Base-by-base conservation (phyloP, 2,888 invertebrate species). In the Germaria angustata region DNA sequence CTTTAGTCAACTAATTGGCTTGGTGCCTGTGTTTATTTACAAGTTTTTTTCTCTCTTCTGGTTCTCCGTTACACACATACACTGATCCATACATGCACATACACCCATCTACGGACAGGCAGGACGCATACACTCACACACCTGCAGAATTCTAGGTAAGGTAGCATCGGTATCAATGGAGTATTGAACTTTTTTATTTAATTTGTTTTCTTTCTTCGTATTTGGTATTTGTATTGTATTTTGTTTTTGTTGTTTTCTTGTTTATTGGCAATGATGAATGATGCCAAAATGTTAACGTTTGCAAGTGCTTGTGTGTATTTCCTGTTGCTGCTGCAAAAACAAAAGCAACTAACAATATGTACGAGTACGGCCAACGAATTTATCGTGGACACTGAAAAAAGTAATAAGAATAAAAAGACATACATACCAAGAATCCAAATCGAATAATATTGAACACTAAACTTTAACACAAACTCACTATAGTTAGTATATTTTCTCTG, bases 1-100 rank as follows among this genome's bases (percentile, higher is more conserved):
- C 82, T 79, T 79, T 82, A 82, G 82, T 55, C 79, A 82, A 79
- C 82, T 82, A 82, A 82, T 82, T 82, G 82, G 82, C 82, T 79
- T 82, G 79, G 82, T 82, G 82, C 82, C 82, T 75, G 82, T 75
- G 79, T 79, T 79, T 82, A 82, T 76, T 82, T 82, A 71, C 65
- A 79, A 69, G 46, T 71, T 73, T 77, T 65, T 69, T 28, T 28
- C 28, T 28, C 6, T 77, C 34, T 36, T 66, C 15, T 36, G 44
- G 17, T 49, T 44, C 22, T 17, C 34, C 44, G 59, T 66, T 72
- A 49, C 39, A 69, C 15, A 69, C 15, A 63, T 8, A 46, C 63
- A 57, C 49, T 36, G n/a, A 17, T 13, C 22, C 13, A 46, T 28
- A 57, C 8, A 28, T 28, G 53, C 51, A 55, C 32, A 53, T 22